phyloP scores from a whole-genome alignment of 1,140 invertebrate species.

The Philopotamus ludificatus region DNA sequence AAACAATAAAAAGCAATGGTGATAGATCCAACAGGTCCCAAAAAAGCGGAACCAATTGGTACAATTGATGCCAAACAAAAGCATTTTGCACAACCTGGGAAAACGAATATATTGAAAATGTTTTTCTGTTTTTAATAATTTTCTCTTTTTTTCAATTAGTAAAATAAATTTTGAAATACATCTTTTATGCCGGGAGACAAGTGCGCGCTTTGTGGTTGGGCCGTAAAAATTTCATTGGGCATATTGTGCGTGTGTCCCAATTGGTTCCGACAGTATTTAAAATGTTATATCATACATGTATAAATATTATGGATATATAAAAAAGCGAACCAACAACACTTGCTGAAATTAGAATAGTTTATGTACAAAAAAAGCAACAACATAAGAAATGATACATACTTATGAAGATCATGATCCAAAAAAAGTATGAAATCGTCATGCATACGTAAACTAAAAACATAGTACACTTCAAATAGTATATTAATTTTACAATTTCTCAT shows the following conservation, averaged over 20 bases:
- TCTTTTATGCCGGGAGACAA: slow-evolving; percentile 14
- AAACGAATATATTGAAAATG: slow-evolving; percentile 48
- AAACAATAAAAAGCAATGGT: slow-evolving; percentile 36
- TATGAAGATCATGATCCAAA: slow-evolving; percentile 7
- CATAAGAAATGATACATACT: slow-evolving; percentile 19
- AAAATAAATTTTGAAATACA: slow-evolving; percentile 14
- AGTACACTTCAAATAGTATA: too few relatives aligned
- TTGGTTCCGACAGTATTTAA: slow-evolving; percentile 52
- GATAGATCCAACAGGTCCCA: slow-evolving; percentile 51
- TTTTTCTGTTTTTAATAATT: slow-evolving; percentile 31
- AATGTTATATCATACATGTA: slow-evolving; percentile 20
- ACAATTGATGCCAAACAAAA: slow-evolving; percentile 44
- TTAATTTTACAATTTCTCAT: too few relatives aligned
- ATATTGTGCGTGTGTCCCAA: slow-evolving; percentile 49
- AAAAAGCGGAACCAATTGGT: slow-evolving; percentile 56
- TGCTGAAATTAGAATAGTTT: slow-evolving; percentile 39
- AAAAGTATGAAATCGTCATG: slow-evolving; percentile 28
- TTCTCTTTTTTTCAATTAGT: slow-evolving; percentile 35
- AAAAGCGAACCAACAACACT: slow-evolving; percentile 27
- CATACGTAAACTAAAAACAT: slow-evolving; percentile 11
- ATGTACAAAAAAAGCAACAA: slow-evolving; percentile 31
- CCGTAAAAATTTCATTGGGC: slow-evolving; percentile 25
- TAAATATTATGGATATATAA: slow-evolving; percentile 10
- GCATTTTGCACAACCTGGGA: slow-evolving; percentile 44
- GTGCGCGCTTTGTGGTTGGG: slow-evolving; percentile 40